Base-by-base conservation (phyloP, 2,113 vertebrate genomes). In the Aythya baeri region DNA sequence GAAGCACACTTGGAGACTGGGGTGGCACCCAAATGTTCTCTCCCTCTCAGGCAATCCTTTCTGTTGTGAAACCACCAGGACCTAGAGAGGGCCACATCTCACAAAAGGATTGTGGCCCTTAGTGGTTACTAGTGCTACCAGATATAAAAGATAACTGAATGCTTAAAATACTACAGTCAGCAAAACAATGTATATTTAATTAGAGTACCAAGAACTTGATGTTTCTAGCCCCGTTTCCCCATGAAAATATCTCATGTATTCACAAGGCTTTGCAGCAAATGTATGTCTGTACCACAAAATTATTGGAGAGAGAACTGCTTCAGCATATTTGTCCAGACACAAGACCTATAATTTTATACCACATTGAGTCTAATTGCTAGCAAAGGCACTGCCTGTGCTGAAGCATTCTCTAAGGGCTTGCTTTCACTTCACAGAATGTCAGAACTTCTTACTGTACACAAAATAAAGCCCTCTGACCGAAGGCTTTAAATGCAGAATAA, bases 301-400 rank as follows among this genome's bases (percentile, higher is more conserved):
- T 78, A 65, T 59, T 86, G 94, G 85, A 94, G 72, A 91, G 75
- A 90, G 11, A 96, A 96, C 81, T 91, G 79, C 91, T 94, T 94
- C 85, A 91, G 83, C 43, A 81, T 83, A 90, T 71, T 78, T 1
- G 0, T 83, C 84, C 72, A 94, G 80, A 78, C 78, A 93, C 0
- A 1, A 95, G 91, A 91, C 88, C 82, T 93, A 95, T 96, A 95
- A 97, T 96, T 96, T 96, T 91, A 75, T 66, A 94, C 79, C 76
- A 93, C 83, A 95, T 94, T 86, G 75, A 17, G 78, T 88, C 91
- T 95, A 96, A 97, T 82, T 96, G 91, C 87, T 87, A 93, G 72
- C 43, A 94, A 95, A 94, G 89, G 59, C 71, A 67, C 16, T 88
- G 76, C 65, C 46, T 77, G 57, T 88, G 49, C 76, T 71, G 59